Evolutionary conservation across 53 echinoderm and acorn worm species (phyloP), one percentile per base, ranked within the genome.

Genomic region (Temnopleurus reevesii): DNA sequence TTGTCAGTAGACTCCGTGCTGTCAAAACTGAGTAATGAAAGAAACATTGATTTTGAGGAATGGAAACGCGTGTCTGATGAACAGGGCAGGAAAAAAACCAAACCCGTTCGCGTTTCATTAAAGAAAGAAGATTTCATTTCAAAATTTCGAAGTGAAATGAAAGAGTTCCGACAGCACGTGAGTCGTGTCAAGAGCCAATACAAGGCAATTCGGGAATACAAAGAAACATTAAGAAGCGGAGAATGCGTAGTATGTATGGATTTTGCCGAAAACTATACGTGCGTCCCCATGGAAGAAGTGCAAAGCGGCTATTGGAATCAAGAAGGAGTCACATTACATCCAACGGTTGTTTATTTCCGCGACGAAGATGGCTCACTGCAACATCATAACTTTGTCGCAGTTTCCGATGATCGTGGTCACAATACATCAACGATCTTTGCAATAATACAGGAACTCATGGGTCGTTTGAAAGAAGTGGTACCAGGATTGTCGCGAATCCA

Each of bases 241-340:
- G 43, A 89, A 28, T 89, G 92, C 36, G 57, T 84, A 53, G 79
- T 92, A 5, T 90, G 89, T 18, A 92, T 79, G 92, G 90, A 92
- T 61, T 92, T 92, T 90, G 56, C 90, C 0, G 86, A 90, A 47
- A 90, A 92, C 65, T 92, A 92, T 33, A 63, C 38, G n/a, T 86
- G 90, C 43, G 76, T 90, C 41, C 51, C 92, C 12, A 6, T 90
- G 12, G 92, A 92, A 23, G 90, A 92, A 56, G 91, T 93, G 26
- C 91, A 89, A 51, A 89, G 89, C 83, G 93, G 55, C 18, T 91
- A 91, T 28, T 91, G 89, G 91, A 44, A 49, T 1, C 93, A 91
- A 23, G 91, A 91, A 18, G 53, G 55, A 5, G 90, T 90, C 15
- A 92, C 90, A 29, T 41, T 92, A 36, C 90, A 90, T 45, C 92